Evolutionary conservation across 1,140 invertebrate species (phyloP), one percentile per base, ranked within the genome.

Genomic region (Drosophila kurseongensis): DNA sequence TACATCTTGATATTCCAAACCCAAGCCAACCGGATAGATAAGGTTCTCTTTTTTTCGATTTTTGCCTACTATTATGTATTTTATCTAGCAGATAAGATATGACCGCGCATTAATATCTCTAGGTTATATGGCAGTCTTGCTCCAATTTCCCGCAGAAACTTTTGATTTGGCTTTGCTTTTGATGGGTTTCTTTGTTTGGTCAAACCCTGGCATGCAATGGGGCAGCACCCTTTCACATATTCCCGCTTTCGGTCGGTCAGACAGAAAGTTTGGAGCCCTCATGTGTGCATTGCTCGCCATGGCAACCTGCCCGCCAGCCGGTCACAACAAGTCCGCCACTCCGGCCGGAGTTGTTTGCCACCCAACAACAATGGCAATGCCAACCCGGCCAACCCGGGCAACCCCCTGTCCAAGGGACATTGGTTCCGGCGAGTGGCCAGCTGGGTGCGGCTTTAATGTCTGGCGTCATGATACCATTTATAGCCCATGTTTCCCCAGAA

Each of bases 381-480:
- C 18, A 23, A 3, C 3, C 8, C 8, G 32, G 27, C 5, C 29
- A 4, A 12, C 68, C 51, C 52, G 35, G 57, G 57, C 72, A 65
- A 86, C 74, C 78, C 60, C 83, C 84, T 58, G 67, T 41, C 67
- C 76, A 69, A 58, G 75, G 83, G 75, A 80, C 54, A 62, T 75
- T 60, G 2, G 29, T 48, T 65, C 35, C 67, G 38, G 58, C 65
- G 58, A 79, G 47, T 75, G 44, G 58, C 58, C 50, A 44, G 65
- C 47, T 69, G 84, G 83, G 83, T 65, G 83, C 84, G 84, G 83
- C 67, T 76, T 89, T 89, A 78, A 74, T 75, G 60, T 59, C 78
- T 88, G 84, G 75, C 84, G 83, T 88, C 84, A 88, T 89, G 61
- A 59, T 69, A 68, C 80, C 74, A 81, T 78, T 83, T 75, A 76